Conservation (phyloP, 2,113 vertebrate species). For the Circaetus cinerascens region DNA sequence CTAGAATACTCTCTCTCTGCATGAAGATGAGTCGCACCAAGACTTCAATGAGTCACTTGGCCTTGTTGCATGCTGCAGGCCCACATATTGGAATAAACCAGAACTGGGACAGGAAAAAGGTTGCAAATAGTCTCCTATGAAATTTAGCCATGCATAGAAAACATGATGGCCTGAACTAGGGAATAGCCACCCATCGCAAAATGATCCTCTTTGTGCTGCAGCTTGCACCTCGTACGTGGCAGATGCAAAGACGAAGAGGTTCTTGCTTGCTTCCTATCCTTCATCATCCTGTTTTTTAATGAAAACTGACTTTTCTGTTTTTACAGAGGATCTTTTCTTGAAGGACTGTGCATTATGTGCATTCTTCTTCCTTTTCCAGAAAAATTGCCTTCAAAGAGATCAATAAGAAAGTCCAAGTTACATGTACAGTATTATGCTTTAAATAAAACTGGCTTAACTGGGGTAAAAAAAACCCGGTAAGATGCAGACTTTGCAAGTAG, state of each 20-base stretch:
- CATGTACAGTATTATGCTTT: neutral
- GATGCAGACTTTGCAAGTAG: neutral
- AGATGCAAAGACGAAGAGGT: neutral
- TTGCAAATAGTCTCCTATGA: neutral
- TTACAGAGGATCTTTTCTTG: neutral
- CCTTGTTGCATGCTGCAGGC: neutral
- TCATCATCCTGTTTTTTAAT: neutral
- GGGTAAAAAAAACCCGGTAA: neutral
- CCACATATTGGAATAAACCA: neutral
- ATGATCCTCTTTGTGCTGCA: neutral
- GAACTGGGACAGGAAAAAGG: neutral
- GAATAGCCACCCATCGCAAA: neutral
- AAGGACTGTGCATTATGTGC: neutral
- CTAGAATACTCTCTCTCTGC: neutral
- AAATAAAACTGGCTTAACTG: constrained; percentile 55
- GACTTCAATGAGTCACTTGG: neutral
- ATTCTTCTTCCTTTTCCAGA: neutral
- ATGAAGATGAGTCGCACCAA: fast-evolving
- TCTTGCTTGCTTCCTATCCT: neutral
- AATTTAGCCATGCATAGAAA: neutral
- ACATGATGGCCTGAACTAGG: neutral
- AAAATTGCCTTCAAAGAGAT: neutral
- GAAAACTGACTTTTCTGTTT: neutral
- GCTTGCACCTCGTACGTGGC: neutral
- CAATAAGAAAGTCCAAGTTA: constrained; percentile 50